Percentiles rank a stretch among this genome's conserved stretches.
These are phyloP conservation scores for Oncorhynchus clarkii DNA, from an alignment of 2,113 vertebrate genomes.

Conservation along the genomic window DNA sequence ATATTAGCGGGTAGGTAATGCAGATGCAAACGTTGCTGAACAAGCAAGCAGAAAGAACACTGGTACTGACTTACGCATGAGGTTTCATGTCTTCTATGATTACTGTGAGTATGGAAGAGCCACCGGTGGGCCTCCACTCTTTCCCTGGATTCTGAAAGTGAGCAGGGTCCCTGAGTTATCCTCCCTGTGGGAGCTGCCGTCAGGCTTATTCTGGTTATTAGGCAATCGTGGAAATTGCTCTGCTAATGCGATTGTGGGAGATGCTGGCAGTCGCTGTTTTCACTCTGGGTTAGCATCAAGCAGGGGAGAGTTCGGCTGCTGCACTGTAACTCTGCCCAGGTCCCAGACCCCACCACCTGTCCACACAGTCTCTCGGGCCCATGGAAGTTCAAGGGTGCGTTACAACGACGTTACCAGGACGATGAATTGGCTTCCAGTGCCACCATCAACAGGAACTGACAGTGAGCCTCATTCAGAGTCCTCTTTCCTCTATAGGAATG, in stretches of 20 bases:
- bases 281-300: constrained; percentile 26
- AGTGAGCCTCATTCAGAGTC: neutral
- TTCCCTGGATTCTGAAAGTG: no score
- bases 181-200: neutral
- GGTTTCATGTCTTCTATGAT: no score
- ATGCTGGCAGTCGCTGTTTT: constrained; percentile 17
- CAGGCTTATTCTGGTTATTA: constrained; percentile 7
- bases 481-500: neutral
- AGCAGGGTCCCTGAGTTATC: no score
- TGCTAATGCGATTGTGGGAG: constrained; percentile 37
- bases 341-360: constrained; percentile 16
- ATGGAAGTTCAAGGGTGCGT: constrained; percentile 9
- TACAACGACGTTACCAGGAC: neutral
- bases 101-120: no score
- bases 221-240: constrained; percentile 28
- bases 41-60: neutral
- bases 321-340: constrained; percentile 2
- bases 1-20: no score
- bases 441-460: neutral
- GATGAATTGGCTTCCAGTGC: no score
- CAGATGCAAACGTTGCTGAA: neutral
- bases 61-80: neutral
- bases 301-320: neutral
- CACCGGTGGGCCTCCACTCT: neutral
- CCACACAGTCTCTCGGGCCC: constrained; percentile 29